Base-by-base conservation (phyloP, 2,888 invertebrate genomes). In the Operophtera brumata region DNA sequence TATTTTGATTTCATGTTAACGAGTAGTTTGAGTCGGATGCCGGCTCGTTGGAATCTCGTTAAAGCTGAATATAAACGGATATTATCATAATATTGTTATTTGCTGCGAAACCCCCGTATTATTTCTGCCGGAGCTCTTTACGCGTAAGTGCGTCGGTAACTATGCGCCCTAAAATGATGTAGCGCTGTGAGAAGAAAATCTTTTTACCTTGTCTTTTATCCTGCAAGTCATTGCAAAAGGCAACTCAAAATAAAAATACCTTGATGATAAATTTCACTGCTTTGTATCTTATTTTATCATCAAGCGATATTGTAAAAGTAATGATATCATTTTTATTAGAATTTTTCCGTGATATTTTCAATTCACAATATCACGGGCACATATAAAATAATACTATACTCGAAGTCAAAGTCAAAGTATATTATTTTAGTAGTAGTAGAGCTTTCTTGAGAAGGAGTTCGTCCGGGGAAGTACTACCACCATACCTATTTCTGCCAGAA, bases 1-100 rank as follows among this genome's bases (percentile, higher is more conserved):
- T 86, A 87, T 88, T 86, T 83, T 85, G 84, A 83, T 84, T 82
- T 75, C 75, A 78, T 75, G 75, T 76, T 85, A 86, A 86, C 86
- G 81, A 86, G 84, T 82, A 80, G 82, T 80, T 78, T 73, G 74
- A 78, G 75, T 75, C 69, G 74, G 67, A 77, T 75, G 75, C 56
- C 70, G 69, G 75, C 75, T 79, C 75, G 78, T 80, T 80, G 70
- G 74, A 70, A 71, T 80, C 84, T 86, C 79, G 83, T 87, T 86
- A 85, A 73, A 71, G 68, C 74, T 70, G 77, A 82, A 84, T 80
- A 78, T 78, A 78, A 78, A 71, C 74, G 71, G 67, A 65, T 72
- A 84, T 84, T 83, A 80, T 76, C 84, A 86, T 86, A 86, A 86
- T 85, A 81, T 74, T 76, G 76, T 83, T 84, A 83, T 84, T 84